Evolutionary conservation across 1,140 invertebrate genomes (phyloP), one percentile per base, ranked within the genome.

Genomic region (Philotrypesis tridentata): DNA sequence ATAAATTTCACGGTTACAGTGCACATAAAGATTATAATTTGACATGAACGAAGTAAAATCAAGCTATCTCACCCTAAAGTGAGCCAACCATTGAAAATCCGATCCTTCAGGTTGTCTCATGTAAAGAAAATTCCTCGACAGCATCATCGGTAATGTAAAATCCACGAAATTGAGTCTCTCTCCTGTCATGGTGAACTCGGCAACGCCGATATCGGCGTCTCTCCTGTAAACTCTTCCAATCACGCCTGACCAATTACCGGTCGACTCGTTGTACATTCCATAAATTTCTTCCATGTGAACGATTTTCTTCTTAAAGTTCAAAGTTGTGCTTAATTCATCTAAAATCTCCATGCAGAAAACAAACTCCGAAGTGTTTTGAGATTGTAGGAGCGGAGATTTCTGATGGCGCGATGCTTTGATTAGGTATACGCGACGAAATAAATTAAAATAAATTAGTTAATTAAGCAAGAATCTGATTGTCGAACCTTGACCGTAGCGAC

Each of bases 91-190:
- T 0, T 88, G 65, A 4, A 89, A 67, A 0, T 9, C 27, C 1
- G 74, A 9, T 6, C 37, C 61, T 27, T 55, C 48, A 0, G 83
- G 83, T 27, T 84, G 48, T 33, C 78, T 85, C 29, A 89, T 81
- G 27, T 87, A 89, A 43, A 89, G 48, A 0, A 70, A 77, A 43
- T 71, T 82, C 9, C 33, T 77, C 2, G 89, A 83, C 0, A 86
- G 6, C 12, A 87, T 71, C 11, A 90, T 73, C 0, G 89, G 87
- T n/a, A 86, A 27, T 0, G 87, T 85, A 25, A 86, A 90, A 77
- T 90, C 89, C 14, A 87, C 83, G 8, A 68, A 75, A 25, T 83
- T 29, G 0, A 88, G 40, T 31, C 89, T 82, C 0, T 48, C 12
- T 5, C 71, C 83, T 5, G 87, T 87, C 83, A 90, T 87, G 0